Evolutionary conservation across 2,888 invertebrate species (phyloP).

Genomic region (Leptopterna dolabrata): DNA sequence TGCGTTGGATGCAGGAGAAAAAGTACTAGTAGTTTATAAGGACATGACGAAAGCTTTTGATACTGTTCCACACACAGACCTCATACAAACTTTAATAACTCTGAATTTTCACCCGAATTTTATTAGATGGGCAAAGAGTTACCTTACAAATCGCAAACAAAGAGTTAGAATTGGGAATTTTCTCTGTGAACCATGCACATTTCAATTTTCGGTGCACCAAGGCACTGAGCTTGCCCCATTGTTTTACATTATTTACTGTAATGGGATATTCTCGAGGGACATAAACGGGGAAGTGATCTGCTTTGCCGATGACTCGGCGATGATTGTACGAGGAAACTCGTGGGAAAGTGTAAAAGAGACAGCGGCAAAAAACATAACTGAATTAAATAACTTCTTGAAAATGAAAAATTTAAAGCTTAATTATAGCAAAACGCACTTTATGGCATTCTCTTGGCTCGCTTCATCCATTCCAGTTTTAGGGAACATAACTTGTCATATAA

Average conservation of each 20-base stretch:
- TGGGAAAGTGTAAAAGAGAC: conserved; percentile 20
- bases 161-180: neutral
- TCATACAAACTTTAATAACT: neutral
- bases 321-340: conserved; percentile 40
- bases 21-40: conserved; percentile 32
- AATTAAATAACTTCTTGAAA: neutral
- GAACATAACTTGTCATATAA: neutral
- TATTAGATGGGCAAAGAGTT: conserved; percentile 1
- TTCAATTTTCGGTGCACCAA: conserved; percentile 13
- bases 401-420: neutral
- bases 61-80: conserved; percentile 9
- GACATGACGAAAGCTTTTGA: conserved; percentile 46
- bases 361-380: neutral
- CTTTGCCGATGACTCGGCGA: conserved; percentile 39
- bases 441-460: neutral
- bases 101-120: conserved; percentile 26
- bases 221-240: conserved; percentile 17
- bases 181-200: conserved; percentile 20
- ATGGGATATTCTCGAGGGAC: conserved; percentile 38
- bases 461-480: neutral
- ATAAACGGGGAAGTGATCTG: conserved; percentile 35
- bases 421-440: neutral
- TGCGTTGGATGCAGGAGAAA: conserved; percentile 21
- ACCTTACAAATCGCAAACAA: conserved; percentile 14
- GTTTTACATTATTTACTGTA: conserved; percentile 28